These are phyloP conservation scores for Epicauta chinensis DNA, from an alignment of 1,140 invertebrate species.

Conservation along the genomic window DNA sequence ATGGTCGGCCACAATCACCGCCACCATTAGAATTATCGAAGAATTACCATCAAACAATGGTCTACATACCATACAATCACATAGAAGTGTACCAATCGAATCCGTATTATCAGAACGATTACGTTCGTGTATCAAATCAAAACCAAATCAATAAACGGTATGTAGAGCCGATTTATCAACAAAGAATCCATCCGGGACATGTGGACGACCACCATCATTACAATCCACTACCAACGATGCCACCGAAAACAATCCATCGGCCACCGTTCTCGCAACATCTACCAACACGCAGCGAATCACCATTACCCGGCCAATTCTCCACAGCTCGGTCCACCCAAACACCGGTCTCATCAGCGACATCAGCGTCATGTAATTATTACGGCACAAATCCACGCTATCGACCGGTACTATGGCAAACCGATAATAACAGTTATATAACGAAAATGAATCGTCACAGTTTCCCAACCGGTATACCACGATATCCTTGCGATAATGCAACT, in stretches of 20 bases:
- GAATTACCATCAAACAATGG: constrained; percentile 63
- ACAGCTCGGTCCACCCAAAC: constrained; percentile 45
- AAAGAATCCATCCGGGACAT: constrained; percentile 42
- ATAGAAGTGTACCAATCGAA: constrained; percentile 38
- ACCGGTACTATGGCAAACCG: constrained; percentile 26
- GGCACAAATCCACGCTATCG: constrained; percentile 28
- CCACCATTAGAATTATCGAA: constrained; percentile 51
- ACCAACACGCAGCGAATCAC: constrained; percentile 37
- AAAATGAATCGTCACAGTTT: constrained; percentile 38
- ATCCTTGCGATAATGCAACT: constrained; percentile 31
- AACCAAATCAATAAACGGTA: constrained; percentile 40
- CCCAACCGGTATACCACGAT: constrained; percentile 25
- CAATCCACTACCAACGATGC: constrained; percentile 20
- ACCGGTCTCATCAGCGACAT: constrained; percentile 21
- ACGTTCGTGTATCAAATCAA: constrained; percentile 34
- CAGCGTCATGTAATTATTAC: constrained; percentile 36
- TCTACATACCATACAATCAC: constrained; percentile 67
- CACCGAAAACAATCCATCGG: constrained; percentile 33
- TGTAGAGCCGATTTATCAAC: constrained; percentile 36
- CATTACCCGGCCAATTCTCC: constrained; percentile 36
- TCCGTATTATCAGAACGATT: constrained; percentile 40
- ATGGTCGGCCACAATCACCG: constrained; percentile 55
- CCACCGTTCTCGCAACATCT: constrained; percentile 36
- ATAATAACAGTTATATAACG: constrained; percentile 27
- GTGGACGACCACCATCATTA: constrained; percentile 23